These are phyloP conservation scores for Machimus atricapillus DNA, from an alignment of 2,888 invertebrate species.

Conservation along the genomic window DNA sequence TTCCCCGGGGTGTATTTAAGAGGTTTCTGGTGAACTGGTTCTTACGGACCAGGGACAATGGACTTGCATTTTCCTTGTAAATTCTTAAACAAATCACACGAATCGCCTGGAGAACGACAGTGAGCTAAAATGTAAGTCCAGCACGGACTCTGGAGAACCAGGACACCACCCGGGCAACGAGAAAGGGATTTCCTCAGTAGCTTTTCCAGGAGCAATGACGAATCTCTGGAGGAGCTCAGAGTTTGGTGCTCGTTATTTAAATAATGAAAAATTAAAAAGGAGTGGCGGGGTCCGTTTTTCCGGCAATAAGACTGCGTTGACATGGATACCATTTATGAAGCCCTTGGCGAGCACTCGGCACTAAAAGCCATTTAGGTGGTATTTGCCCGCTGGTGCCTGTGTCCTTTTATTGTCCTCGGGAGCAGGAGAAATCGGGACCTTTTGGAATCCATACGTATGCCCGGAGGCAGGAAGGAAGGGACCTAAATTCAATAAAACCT, in stretches of 20 bases:
- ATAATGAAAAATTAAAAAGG: constrained; percentile 32
- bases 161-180: not conserved
- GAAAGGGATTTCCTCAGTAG: not conserved
- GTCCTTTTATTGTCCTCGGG: not conserved
- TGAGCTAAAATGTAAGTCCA: constrained; percentile 2
- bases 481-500: constrained; percentile 19
- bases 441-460: not conserved
- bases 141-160: not conserved
- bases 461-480: not conserved
- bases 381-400: not conserved
- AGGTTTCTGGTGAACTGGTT: not conserved
- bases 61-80: constrained; percentile 14
- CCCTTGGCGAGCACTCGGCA: not conserved
- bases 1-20: not conserved
- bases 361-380: not conserved
- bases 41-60: constrained; percentile 1
- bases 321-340: not conserved
- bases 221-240: not conserved
- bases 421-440: not conserved
- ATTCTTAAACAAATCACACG: constrained; percentile 12
- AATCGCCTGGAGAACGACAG: not conserved
- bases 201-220: not conserved
- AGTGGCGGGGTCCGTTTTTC: not conserved
- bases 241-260: constrained; percentile 3
- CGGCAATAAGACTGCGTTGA: not conserved